A percentile compares a stretch with the other conserved stretches of the same genome.
phyloP scores from a whole-genome alignment of 2,113 vertebrate species.

The Myotis lucifugus region DNA sequence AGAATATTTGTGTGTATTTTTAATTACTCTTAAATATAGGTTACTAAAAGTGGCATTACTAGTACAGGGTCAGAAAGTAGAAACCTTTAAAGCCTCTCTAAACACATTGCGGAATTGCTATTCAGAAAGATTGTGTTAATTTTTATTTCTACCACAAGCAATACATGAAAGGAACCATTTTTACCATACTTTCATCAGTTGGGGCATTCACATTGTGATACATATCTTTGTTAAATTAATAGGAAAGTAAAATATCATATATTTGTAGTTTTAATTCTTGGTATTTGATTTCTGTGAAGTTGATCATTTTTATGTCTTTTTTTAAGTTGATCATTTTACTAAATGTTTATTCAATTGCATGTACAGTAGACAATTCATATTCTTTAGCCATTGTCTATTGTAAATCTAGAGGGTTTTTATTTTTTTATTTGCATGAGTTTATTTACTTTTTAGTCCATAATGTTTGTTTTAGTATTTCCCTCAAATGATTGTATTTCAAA shows the following conservation, averaged over 20 bases:
- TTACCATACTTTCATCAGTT: not conserved
- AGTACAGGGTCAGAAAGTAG: not conserved
- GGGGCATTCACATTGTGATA: not conserved
- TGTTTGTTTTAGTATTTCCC: not conserved
- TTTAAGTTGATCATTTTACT: constrained; percentile 22
- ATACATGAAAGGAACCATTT: not conserved
- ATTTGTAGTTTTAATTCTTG: constrained; percentile 5
- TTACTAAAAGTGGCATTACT: not conserved
- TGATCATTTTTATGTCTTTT: constrained; percentile 4
- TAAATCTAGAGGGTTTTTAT: constrained; percentile 18
- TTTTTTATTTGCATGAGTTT: not conserved
- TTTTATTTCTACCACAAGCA: not conserved
- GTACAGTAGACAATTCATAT: not conserved
- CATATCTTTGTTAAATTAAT: constrained; percentile 14
- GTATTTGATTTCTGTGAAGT: constrained; percentile 20
- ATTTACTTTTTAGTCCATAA: not conserved
- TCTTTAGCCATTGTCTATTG: constrained; percentile 3
- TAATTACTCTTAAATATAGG: not conserved
- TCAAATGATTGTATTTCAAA: not conserved
- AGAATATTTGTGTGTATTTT: constrained; percentile 45
- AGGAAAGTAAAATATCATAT: not conserved
- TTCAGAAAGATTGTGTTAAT: not conserved
- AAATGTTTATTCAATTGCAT: constrained; percentile 19
- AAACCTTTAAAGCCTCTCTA: constrained; percentile 16
- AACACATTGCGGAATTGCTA: not conserved